phyloP scores from a whole-genome alignment of 2,888 invertebrate species.

The Heliconius charithonia region DNA sequence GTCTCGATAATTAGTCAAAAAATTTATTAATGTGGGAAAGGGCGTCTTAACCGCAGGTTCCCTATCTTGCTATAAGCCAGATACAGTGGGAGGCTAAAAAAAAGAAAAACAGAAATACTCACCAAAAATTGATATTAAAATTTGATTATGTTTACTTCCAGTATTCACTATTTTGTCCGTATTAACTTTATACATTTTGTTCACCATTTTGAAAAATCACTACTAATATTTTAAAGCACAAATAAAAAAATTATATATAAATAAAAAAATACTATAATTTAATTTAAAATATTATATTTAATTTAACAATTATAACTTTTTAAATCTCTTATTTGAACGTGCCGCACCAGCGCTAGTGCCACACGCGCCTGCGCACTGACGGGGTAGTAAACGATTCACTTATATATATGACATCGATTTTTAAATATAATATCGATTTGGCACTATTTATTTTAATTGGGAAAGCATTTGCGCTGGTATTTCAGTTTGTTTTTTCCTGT shows the following conservation, averaged over 20 bases:
- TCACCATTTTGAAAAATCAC: neutral
- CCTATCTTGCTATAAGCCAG: neutral
- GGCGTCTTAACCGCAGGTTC: neutral
- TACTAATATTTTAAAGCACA: neutral
- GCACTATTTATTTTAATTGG: constrained; percentile 1
- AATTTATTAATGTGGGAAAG: neutral
- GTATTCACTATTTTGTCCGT: too few species aligned
- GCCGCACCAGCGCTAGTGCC: neutral
- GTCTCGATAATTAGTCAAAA: neutral
- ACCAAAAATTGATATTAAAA: too few species aligned
- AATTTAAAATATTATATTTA: neutral
- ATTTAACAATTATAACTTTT: neutral
- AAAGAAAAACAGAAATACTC: too few species aligned
- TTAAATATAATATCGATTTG: constrained; percentile 14
- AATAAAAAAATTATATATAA: neutral
- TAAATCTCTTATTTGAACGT: neutral
- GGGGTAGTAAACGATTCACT: constrained; percentile 20
- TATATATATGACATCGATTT: constrained; percentile 33
- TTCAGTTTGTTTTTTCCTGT: constrained; percentile 22
- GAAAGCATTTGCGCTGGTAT: constrained; percentile 6
- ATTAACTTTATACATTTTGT: too few species aligned
- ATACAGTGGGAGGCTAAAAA: too few species aligned
- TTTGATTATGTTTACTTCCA: too few species aligned
- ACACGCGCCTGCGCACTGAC: constrained; percentile 36
- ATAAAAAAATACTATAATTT: neutral